Percentiles rank a stretch among this genome's conserved stretches.
Evolutionary conservation across 30 jellyfish, hydroid and myxozoan genomes (phyloP).

Genomic region (Pseudorhiza aurosa): DNA sequence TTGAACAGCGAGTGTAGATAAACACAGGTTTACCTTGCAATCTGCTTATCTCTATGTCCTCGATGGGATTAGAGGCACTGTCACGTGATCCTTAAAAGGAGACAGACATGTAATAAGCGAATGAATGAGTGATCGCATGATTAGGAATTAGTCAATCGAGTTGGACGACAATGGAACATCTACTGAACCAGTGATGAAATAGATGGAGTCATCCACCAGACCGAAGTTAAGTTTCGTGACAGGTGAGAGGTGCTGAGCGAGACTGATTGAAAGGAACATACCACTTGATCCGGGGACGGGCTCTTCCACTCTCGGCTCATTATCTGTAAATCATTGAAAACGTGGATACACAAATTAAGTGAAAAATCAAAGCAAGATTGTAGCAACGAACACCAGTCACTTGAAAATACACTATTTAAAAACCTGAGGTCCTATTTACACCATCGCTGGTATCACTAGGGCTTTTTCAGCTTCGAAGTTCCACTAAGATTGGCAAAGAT

Average conservation of each 20-base stretch:
- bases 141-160: not conserved
- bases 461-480: too few relatives aligned
- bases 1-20: too few relatives aligned
- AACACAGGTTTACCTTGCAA: slow-evolving; percentile 86
- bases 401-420: too few relatives aligned
- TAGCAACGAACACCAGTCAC: too few relatives aligned
- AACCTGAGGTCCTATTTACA: too few relatives aligned
- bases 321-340: slow-evolving; percentile 1
- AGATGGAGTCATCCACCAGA: too few relatives aligned
- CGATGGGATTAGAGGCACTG: slow-evolving; percentile 62
- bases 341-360: too few relatives aligned
- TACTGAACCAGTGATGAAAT: not conserved
- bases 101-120: not conserved
- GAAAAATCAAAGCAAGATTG: too few relatives aligned
- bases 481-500: too few relatives aligned
- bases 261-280: not conserved
- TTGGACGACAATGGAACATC: not conserved
- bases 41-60: slow-evolving; percentile 84
- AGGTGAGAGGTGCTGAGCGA: not conserved
- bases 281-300: slow-evolving; percentile 74
- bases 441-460: too few relatives aligned
- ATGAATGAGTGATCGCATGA: not conserved
- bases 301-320: slow-evolving; percentile 61
- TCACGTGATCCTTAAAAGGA: slow-evolving; percentile 62
- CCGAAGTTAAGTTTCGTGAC: too few relatives aligned